A percentile compares a stretch with the other conserved stretches of the same genome.
Evolutionary conservation across 1,140 invertebrate genomes (phyloP).

Genomic region (Drosophila funebris): DNA sequence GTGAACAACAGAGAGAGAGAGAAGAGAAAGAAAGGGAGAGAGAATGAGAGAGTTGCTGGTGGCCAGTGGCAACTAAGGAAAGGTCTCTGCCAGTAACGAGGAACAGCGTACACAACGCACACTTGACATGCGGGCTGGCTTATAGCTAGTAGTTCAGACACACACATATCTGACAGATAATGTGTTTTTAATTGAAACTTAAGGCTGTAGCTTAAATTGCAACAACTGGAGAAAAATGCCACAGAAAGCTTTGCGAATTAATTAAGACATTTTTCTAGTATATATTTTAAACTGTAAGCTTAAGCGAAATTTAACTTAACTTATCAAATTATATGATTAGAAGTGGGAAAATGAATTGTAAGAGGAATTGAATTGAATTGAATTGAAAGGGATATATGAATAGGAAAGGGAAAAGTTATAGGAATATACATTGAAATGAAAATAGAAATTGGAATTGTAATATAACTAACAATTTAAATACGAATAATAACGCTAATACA

Average conservation of each 20-base stretch:
- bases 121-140: slow-evolving; percentile 42
- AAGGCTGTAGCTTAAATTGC: slow-evolving; percentile 24
- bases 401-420: no score
- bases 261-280: neutral
- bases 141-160: neutral
- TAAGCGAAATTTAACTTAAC: neutral
- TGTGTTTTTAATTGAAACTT: slow-evolving; percentile 75
- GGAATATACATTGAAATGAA: no score
- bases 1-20: neutral
- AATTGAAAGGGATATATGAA: no score
- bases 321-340: no score
- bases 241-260: neutral
- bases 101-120: neutral
- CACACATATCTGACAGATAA: slow-evolving; percentile 49
- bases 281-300: neutral
- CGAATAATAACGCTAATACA: neutral
- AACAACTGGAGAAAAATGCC: neutral
- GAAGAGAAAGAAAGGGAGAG: no score
- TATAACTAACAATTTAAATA: neutral
- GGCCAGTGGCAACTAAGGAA: slow-evolving; percentile 23
- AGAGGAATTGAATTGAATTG: no score
- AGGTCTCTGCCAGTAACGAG: neutral
- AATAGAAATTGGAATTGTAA: neutral
- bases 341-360: neutral
- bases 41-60: neutral